A percentile compares a stretch with the other conserved stretches of the same genome.
These are phyloP conservation scores for Polymixis flavicincta DNA, from an alignment of 2,888 invertebrate genomes.

Conservation along the genomic window DNA sequence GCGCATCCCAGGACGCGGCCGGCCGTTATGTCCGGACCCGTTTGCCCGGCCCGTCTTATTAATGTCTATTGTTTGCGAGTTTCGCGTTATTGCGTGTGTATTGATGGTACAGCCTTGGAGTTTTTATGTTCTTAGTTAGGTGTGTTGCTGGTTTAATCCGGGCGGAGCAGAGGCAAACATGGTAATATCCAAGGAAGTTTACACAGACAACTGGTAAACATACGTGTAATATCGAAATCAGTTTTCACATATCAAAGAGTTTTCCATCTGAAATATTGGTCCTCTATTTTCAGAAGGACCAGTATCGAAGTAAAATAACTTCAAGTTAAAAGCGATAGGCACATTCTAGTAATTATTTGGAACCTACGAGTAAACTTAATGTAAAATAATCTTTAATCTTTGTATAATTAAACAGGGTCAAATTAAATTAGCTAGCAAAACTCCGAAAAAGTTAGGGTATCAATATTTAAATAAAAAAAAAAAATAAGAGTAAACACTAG, in stretches of 20 bases:
- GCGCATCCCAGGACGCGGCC: slow-evolving; percentile 85
- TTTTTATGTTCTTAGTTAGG: slow-evolving; percentile 67
- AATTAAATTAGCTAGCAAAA: neutral
- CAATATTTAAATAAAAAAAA: too few relatives aligned
- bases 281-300: neutral
- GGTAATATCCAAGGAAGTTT: slow-evolving; percentile 30
- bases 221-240: slow-evolving; percentile 12
- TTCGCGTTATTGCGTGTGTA: slow-evolving; percentile 86
- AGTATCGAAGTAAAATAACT: neutral
- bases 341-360: neutral
- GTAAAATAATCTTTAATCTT: neutral
- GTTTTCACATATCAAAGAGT: slow-evolving; percentile 7
- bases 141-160: slow-evolving; percentile 51
- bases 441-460: too few relatives aligned
- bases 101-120: slow-evolving; percentile 72
- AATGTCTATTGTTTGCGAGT: slow-evolving; percentile 90
- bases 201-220: slow-evolving; percentile 12
- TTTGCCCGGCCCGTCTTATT: slow-evolving; percentile 84
- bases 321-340: neutral
- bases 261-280: neutral
- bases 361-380: neutral
- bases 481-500: too few relatives aligned
- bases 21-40: slow-evolving; percentile 78
- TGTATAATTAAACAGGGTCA: neutral
- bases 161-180: slow-evolving; percentile 14